phyloP scores from a whole-genome alignment of 2,888 invertebrate species.

The Torymus texanus region DNA sequence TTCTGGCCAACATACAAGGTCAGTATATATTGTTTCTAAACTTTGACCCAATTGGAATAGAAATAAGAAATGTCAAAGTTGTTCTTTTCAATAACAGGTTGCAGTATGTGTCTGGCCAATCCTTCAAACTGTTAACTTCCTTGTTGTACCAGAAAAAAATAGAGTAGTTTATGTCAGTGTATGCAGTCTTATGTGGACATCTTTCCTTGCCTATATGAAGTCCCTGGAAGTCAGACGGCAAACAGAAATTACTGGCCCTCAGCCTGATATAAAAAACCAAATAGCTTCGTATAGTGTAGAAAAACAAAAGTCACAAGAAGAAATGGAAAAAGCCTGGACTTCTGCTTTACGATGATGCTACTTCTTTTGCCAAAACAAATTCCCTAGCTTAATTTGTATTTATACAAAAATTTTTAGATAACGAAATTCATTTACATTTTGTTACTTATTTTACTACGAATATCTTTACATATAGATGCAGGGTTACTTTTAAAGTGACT shows the following conservation, averaged over 20 bases:
- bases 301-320: conserved; percentile 19
- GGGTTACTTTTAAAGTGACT: conserved; percentile 20
- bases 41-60: no score
- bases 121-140: conserved; percentile 84
- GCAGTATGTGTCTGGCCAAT: conserved; percentile 84
- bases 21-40: conserved; percentile 51
- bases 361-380: conserved; percentile 19
- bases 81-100: conserved; percentile 76
- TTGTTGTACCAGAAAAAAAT: conserved; percentile 83
- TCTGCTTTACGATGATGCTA: conserved; percentile 46
- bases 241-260: conserved; percentile 13
- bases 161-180: conserved; percentile 84
- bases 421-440: conserved; percentile 51
- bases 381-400: conserved; percentile 49
- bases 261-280: conserved; percentile 32
- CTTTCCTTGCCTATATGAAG: conserved; percentile 87
- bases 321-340: conserved; percentile 35
- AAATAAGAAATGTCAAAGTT: conserved; percentile 20
- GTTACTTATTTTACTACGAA: conserved; percentile 36
- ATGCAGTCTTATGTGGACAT: conserved; percentile 86
- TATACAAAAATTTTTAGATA: conserved; percentile 49
- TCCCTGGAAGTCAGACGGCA: conserved; percentile 75
- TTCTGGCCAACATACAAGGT: conserved; percentile 87
- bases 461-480: not conserved
- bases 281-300: not conserved